Conservation (phyloP, 2,797 vertebrate genomes). For the Selene dorsalis region DNA sequence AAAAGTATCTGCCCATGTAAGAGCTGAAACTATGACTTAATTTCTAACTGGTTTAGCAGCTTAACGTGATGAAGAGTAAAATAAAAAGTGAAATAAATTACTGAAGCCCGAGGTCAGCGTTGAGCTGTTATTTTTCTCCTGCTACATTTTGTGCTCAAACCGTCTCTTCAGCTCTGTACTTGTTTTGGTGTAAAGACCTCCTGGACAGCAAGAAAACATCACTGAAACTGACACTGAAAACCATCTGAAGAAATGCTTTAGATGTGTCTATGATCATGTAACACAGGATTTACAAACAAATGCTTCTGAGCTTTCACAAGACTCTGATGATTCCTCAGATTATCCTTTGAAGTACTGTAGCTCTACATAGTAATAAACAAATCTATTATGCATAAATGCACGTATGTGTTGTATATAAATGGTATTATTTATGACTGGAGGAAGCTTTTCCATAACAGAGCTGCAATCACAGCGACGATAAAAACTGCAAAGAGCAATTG, state of each 20-base stretch:
- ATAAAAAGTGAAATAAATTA: not conserved
- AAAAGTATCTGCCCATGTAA: slow-evolving; percentile 24
- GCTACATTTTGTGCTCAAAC: not conserved
- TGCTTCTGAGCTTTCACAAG: not conserved
- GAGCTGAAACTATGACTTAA: slow-evolving; percentile 19
- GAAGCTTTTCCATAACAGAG: not conserved
- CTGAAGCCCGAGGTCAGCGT: not conserved
- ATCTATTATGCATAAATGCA: not conserved
- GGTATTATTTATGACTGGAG: not conserved
- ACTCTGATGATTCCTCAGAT: not conserved
- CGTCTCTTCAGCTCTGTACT: not conserved
- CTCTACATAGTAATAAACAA: not conserved
- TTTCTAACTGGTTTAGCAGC: slow-evolving; percentile 1
- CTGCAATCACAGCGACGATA: not conserved
- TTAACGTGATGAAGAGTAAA: slow-evolving; percentile 7
- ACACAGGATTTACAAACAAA: not conserved
- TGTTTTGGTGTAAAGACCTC: not conserved
- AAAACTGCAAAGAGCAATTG: not conserved
- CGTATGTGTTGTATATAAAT: not conserved
- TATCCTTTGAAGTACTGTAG: not conserved
- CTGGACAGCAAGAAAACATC: not conserved
- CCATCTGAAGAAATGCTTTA: not conserved
- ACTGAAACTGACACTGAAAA: not conserved
- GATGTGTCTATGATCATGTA: not conserved
- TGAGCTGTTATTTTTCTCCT: not conserved